A percentile compares a stretch with the other conserved stretches of the same genome.
These are phyloP conservation scores for Triplophysa yarkandensis DNA, from an alignment of 2,797 vertebrate genomes.

Conservation along the genomic window DNA sequence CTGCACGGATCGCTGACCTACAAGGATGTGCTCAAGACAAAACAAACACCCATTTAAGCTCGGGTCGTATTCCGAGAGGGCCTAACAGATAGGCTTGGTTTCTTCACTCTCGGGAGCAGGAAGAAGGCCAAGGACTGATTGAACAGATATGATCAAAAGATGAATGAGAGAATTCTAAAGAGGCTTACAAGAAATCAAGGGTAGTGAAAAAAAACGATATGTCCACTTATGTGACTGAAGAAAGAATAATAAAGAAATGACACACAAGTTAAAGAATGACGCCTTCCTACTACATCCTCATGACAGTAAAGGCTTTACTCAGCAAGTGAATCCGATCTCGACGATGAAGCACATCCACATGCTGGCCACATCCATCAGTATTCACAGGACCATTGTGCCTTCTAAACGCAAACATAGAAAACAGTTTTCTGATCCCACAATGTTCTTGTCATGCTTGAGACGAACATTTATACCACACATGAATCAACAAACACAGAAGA, in stretches of 20 bases:
- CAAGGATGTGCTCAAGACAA: conserved; percentile 42
- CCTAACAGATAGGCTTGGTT: conserved; percentile 51
- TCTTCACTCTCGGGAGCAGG: conserved; percentile 38
- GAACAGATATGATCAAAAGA: conserved; percentile 61
- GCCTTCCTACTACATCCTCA: neutral
- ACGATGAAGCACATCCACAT: conserved; percentile 19
- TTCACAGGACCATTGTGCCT: conserved; percentile 26
- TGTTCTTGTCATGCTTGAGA: conserved; percentile 10
- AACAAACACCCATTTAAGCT: conserved; percentile 28
- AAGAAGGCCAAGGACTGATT: conserved; percentile 55
- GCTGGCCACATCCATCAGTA: conserved; percentile 7
- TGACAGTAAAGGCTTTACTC: conserved; percentile 33
- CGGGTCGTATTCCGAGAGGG: conserved; percentile 47
- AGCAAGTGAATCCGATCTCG: conserved; percentile 7
- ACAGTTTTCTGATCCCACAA: conserved; percentile 19
- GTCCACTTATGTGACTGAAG: neutral
- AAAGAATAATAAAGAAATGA: neutral
- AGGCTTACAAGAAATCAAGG: conserved; percentile 26
- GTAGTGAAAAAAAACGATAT: conserved; percentile 35
- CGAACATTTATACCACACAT: conserved; percentile 18
- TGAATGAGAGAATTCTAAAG: conserved; percentile 47
- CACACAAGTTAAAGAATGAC: neutral
- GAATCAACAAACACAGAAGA: conserved; percentile 43
- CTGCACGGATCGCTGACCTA: conserved; percentile 33
- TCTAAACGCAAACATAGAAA: conserved; percentile 10